phyloP scores from a whole-genome alignment of 2,888 invertebrate species.

The Magallana nippona region DNA sequence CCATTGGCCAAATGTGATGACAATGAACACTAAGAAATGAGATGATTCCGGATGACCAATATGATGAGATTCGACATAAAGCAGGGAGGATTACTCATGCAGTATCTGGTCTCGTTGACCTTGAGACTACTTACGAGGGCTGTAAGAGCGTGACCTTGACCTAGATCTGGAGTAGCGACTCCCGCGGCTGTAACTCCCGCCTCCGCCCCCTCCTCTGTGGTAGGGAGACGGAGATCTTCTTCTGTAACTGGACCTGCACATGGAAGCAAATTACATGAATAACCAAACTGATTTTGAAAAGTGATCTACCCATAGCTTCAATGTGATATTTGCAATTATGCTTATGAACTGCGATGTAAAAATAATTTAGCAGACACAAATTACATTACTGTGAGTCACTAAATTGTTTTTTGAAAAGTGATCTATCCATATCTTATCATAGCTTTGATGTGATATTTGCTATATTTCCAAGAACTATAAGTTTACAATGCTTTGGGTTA shows the following conservation, averaged over 20 bases:
- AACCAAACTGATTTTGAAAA: no score
- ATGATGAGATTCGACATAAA: not conserved
- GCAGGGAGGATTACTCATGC: not conserved
- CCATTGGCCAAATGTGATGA: not conserved
- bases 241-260: conserved; percentile 40
- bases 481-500: no score
- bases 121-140: conserved; percentile 87
- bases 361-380: no score
- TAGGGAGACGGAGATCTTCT: conserved; percentile 87
- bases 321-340: no score
- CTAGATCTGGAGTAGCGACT: conserved; percentile 84
- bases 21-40: not conserved
- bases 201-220: conserved; percentile 83
- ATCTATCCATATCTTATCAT: no score
- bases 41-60: not conserved
- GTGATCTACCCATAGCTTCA: no score
- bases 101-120: not conserved
- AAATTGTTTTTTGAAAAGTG: no score
- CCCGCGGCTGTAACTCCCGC: conserved; percentile 82
- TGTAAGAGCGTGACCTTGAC: conserved; percentile 88
- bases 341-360: no score
- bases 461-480: no score
- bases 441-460: no score
- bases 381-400: no score
- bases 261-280: not conserved